These are phyloP conservation scores for Channallabes apus DNA, from an alignment of 2,797 vertebrate species.

Conservation along the genomic window DNA sequence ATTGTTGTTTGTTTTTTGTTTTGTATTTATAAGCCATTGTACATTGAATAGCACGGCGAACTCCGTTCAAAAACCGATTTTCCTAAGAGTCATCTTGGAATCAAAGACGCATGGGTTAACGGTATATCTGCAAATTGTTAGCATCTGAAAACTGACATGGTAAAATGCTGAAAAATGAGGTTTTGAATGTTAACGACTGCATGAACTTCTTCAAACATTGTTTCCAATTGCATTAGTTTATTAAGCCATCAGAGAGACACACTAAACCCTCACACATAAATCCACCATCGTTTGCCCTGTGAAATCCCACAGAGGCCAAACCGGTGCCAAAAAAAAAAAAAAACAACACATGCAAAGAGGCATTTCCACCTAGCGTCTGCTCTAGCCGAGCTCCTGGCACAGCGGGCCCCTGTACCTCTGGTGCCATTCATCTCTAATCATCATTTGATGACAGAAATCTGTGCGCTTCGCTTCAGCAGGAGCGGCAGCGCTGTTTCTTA, in stretches of 20 bases:
- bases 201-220: slow-evolving; percentile 36
- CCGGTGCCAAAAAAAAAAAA: slow-evolving; percentile 27
- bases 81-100: neutral
- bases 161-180: neutral
- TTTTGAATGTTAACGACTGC: neutral
- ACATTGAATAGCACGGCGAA: neutral
- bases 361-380: slow-evolving; percentile 46
- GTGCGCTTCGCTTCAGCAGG: slow-evolving; percentile 82
- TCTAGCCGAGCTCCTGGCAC: slow-evolving; percentile 36
- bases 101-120: neutral
- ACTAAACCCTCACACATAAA: slow-evolving; percentile 46
- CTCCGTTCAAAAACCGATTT: neutral
- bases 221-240: slow-evolving; percentile 67
- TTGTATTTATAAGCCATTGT: neutral
- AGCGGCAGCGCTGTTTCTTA: slow-evolving; percentile 94
- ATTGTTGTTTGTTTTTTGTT: neutral
- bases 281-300: slow-evolving; percentile 27
- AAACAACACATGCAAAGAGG: slow-evolving; percentile 47
- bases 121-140: neutral
- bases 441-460: slow-evolving; percentile 93
- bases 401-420: slow-evolving; percentile 80
- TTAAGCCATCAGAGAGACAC: slow-evolving; percentile 58
- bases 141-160: neutral
- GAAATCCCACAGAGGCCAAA: slow-evolving; percentile 42
- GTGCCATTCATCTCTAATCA: slow-evolving; percentile 97